Base-by-base conservation (phyloP, 1,140 invertebrate genomes). In the Drosophila takahashii region DNA sequence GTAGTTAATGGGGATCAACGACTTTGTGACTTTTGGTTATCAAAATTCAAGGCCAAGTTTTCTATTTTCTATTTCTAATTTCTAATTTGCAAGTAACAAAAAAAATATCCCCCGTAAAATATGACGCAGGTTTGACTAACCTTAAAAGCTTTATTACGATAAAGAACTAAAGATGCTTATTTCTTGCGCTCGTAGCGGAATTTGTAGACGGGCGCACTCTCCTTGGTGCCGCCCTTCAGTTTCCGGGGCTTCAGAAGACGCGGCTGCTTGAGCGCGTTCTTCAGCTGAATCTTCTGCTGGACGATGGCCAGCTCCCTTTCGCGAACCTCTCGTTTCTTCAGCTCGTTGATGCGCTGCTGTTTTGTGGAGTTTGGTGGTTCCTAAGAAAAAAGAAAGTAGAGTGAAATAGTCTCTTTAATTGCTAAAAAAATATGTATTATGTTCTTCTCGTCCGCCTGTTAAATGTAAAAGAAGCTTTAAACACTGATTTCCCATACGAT, bases 181-280 rank as follows among this genome's bases (percentile, higher is more conserved):
- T 95, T 95, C 92, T 98, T 98, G 60, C 98, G 94, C 91, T 97
- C 95, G 90, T 95, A 97, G 74, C 95, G 95, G 95, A 97, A 99
- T 90, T 95, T 94, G 91, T 97, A 98, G 8, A 98, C 93, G 1
- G 98, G 96, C 6, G 98, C 95, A 15, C 94, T 92, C 29, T 94
- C 90, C 75, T 95, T 95, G 1, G 95, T 95, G 4, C 94, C 97
- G 13, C 93, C 92, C 71, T 93, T 93, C 0, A 98, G 76, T 79
- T 94, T 93, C 92, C 94, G 96, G 1, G 95, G 96, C 80, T 95
- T 95, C 71, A 93, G 92, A 81, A 93, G 95, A 85, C 93, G 94
- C 86, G 93, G 95, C 87, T 95, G 95, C 58, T 96, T 94, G 8
- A 98, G 90, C 50, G 95, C 93, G 64, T 94, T 94, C 80, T 97